These are phyloP conservation scores for Notechis scutatus DNA, from an alignment of 2,113 vertebrate genomes.

Conservation along the genomic window DNA sequence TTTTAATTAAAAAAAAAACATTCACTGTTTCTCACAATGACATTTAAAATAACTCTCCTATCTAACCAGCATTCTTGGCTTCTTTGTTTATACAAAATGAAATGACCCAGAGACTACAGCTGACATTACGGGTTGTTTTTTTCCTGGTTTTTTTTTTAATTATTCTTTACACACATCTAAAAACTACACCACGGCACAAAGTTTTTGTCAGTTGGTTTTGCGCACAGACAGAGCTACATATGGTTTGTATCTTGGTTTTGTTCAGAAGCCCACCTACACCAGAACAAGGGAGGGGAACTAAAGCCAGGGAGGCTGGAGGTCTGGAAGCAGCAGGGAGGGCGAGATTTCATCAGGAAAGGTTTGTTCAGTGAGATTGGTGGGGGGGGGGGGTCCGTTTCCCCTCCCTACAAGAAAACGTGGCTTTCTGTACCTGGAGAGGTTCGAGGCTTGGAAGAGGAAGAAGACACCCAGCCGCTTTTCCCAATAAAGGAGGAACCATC, in stretches of 20 bases:
- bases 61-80: background rate
- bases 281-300: background rate
- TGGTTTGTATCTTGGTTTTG: conserved; percentile 4
- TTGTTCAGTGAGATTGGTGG: background rate
- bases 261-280: conserved; percentile 42
- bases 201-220: conserved; percentile 24
- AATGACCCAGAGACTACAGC: conserved; percentile 72
- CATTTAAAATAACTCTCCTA: background rate
- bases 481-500: background rate
- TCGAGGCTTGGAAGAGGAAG: background rate
- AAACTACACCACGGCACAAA: conserved; percentile 85
- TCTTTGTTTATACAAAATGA: conserved; percentile 77
- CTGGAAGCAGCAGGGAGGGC: background rate
- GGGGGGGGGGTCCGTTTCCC: background rate
- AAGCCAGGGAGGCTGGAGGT: background rate
- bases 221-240: conserved; percentile 50
- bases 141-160: conserved; percentile 63
- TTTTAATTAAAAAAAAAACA: background rate
- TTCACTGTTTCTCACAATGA: background rate
- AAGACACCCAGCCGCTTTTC: background rate
- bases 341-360: too few relatives aligned
- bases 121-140: conserved; percentile 65
- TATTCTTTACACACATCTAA: conserved; percentile 88
- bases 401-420: background rate
- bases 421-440: background rate